Base-by-base conservation (phyloP, 1,140 invertebrate species). In the Procambarus clarkii region DNA sequence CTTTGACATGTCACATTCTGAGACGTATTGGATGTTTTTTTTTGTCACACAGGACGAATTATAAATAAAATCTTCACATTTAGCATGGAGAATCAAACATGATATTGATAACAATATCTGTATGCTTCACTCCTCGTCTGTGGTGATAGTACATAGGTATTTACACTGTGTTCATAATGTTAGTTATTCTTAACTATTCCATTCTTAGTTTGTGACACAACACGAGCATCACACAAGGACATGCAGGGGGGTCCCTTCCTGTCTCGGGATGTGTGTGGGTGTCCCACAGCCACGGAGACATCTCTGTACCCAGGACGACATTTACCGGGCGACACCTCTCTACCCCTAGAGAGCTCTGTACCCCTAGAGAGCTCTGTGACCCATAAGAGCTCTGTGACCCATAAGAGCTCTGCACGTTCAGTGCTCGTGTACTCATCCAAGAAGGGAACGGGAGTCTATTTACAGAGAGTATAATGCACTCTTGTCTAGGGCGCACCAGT, bases 131-230 rank as follows among this genome's bases (percentile, higher is more conserved):
- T 83, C 58, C 69, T 71, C 34, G 13, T 83, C 21, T 60, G 80
- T 83, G 34, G 60, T 83, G 81, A 83, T 34, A 69, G 45, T 44
- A 83, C 58, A n/a, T 45, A 83, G 69, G 81, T 83, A 83, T 83
- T 83, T 83, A 83, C 81, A 83, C 54, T 82, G 54, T 83, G 81
- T 83, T 83, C 46, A 83, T 34, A 83, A 83, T 83, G 81, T 58
- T 69, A 74, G 7, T 74, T 74, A 74, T n/a, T 21, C 69, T 7
- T 34, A 4, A 74, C 24, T 34, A 34, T 9, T 74, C 24, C 69
- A 74, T 74, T 74, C 69, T 74, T 69, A 69, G 64, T 11, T 8
- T 74, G 69, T n/a, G 34, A 74, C 69, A 74, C 0, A 74, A 34
- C 69, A 34, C 69, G 7, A 34, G 3, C 24, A 74, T 74, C n/a